Conservation (phyloP, 1,140 invertebrate genomes). For the Elymnias hypermnestra region DNA sequence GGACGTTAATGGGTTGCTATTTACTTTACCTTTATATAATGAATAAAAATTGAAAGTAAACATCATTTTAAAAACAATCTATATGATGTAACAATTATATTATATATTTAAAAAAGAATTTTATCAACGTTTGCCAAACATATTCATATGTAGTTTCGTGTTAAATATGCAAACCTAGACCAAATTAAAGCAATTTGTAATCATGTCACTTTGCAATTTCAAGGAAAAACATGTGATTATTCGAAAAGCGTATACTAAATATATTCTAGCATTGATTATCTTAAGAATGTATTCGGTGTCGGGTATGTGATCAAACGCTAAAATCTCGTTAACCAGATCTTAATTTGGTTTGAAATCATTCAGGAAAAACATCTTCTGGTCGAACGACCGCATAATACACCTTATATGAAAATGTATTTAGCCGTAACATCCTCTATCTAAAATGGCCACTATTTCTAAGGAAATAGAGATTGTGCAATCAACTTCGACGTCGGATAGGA, state of each 20-base stretch:
- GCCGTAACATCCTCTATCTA: constrained; percentile 27
- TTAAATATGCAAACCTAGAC: too few relatives aligned
- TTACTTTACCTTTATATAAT: too few relatives aligned
- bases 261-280: neutral
- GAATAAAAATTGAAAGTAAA: too few relatives aligned
- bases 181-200: too few relatives aligned
- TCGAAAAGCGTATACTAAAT: constrained; percentile 5
- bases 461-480: constrained; percentile 25
- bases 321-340: constrained; percentile 14
- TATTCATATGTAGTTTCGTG: too few relatives aligned
- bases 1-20: too few relatives aligned
- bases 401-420: constrained; percentile 28
- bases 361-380: constrained; percentile 25
- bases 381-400: constrained; percentile 23
- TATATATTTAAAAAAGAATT: too few relatives aligned
- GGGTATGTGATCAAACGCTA: constrained; percentile 7
- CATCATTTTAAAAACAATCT: too few relatives aligned
- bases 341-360: constrained; percentile 23
- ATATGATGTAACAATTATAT: too few relatives aligned
- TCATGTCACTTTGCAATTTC: too few relatives aligned
- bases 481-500: constrained; percentile 16
- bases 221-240: too few relatives aligned
- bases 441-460: constrained; percentile 24
- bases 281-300: constrained; percentile 3
- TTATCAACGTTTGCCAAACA: too few relatives aligned